Conservation (phyloP, 2,113 vertebrate species). For the Nyctibius bracteatus region DNA sequence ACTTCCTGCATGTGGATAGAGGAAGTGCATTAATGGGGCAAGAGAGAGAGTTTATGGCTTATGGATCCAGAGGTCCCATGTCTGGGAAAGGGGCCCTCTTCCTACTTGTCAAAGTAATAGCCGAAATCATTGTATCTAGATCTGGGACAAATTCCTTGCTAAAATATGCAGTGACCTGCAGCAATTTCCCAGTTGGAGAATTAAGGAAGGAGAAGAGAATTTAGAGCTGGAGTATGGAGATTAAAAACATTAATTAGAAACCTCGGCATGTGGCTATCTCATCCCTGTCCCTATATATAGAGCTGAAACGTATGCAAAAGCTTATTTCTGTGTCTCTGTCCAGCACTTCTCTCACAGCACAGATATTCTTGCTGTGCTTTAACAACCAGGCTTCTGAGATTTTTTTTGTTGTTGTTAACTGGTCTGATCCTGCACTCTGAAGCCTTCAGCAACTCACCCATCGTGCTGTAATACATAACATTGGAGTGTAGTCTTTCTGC, state of each 20-base stretch:
- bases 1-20: not conserved
- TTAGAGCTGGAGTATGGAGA: not conserved
- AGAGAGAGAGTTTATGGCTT: not conserved
- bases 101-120: not conserved
- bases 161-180: not conserved
- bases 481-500: not conserved
- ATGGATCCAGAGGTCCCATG: not conserved
- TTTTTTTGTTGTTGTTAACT: not conserved
- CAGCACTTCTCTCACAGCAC: not conserved
- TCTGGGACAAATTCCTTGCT: not conserved
- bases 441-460: not conserved
- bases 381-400: not conserved
- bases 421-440: not conserved
- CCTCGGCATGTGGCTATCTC: not conserved
- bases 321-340: constrained; percentile 3
- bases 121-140: not conserved
- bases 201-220: not conserved
- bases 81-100: not conserved
- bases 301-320: not conserved
- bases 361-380: not conserved
- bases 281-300: not conserved
- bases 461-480: not conserved
- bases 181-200: not conserved
- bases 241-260: not conserved
- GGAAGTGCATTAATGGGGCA: not conserved